phyloP scores from a whole-genome alignment of 2,113 vertebrate genomes.

The Circaetus gallicus region DNA sequence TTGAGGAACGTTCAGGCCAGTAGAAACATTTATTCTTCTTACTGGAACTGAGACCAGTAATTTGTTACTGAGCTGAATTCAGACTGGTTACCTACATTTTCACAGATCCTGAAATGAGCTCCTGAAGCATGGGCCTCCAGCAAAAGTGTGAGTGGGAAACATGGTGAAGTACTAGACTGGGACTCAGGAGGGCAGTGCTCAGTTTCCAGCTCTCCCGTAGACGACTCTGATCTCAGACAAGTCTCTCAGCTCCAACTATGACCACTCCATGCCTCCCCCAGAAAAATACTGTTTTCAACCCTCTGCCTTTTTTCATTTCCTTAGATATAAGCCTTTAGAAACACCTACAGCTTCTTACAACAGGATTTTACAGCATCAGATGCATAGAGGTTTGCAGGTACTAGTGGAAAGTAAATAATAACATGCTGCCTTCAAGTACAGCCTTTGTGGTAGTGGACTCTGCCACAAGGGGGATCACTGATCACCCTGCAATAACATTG shows the following conservation, averaged over 20 bases:
- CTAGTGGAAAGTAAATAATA: neutral
- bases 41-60: neutral
- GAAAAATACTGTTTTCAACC: neutral
- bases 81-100: neutral
- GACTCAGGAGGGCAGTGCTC: neutral
- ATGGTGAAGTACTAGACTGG: neutral
- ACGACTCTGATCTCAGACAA: neutral
- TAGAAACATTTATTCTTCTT: neutral
- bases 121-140: neutral
- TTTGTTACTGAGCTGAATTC: neutral
- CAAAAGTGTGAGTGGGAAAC: neutral
- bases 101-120: neutral
- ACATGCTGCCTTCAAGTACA: neutral
- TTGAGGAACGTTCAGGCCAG: neutral
- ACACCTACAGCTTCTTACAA: neutral
- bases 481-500: neutral
- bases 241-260: neutral
- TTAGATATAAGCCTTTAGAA: neutral
- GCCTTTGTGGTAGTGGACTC: neutral
- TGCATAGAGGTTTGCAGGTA: neutral
- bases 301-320: neutral
- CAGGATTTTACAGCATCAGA: neutral
- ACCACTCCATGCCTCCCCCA: neutral
- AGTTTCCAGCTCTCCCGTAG: fast-evolving
- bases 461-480: neutral